Evolutionary conservation across 2,797 vertebrate species (phyloP), one percentile per base, ranked within the genome.

Genomic region (Sandelia bainsii): DNA sequence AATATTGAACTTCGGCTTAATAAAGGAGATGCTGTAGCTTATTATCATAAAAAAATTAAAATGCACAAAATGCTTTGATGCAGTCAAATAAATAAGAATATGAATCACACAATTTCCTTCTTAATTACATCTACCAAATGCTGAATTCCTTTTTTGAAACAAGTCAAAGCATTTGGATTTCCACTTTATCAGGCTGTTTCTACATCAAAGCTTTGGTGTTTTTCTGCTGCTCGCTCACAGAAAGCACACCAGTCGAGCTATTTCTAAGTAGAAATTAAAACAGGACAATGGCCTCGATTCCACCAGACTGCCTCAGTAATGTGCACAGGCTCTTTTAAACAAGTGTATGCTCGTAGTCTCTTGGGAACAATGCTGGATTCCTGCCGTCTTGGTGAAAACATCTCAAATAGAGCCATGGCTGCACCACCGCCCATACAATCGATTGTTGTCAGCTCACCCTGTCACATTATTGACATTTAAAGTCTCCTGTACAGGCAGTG

Each of bases 351-450:
- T 90, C 82, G 77, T 81, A 88, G 87, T 87, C 75, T 77, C 72
- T 42, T 59, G 84, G 79, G 90, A 90, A 95, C 94, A 95, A 95
- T 93, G 87, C 86, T 89, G 93, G 94, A 93, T 92, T 95, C 94
- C 94, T 95, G 93, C 93, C 79, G 92, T 87, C 92, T 82, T 84
- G 80, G 85, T 93, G 92, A 94, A 95, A 95, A 95, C 92, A 92
- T 87, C 87, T 93, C 88, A 91, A 92, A 93, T 87, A 90, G 92
- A 95, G 87, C 85, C 90, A 84, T 89, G 88, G 91, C 92, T 82
- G 92, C 87, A 74, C 80, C 75, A 87, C 86, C 81, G 84, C 70
- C 83, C 84, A 80, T 79, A 91, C 90, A 91, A 90, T 90, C 69
- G 72, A 91, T 92, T 90, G 87, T 91, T 91, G 89, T 90, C 87